Conservation (phyloP, 2,113 vertebrate species). For the Sigmodon hispidus region DNA sequence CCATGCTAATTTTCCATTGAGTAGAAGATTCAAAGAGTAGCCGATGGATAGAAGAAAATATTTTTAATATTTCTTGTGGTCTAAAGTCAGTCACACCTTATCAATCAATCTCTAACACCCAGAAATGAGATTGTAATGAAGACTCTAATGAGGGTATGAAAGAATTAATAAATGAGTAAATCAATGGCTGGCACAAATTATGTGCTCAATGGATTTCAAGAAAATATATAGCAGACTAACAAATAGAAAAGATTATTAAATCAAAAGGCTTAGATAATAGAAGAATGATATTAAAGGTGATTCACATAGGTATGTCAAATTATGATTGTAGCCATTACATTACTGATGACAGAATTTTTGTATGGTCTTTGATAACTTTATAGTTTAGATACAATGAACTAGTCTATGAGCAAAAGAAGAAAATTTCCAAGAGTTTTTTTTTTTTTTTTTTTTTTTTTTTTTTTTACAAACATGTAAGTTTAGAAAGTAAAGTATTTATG, state of each 20-base stretch:
- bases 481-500: neutral
- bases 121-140: neutral
- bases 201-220: neutral
- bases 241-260: neutral
- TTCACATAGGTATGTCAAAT: neutral
- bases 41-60: neutral
- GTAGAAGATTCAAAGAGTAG: neutral
- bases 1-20: neutral
- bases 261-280: neutral
- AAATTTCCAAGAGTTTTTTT: conserved; percentile 16
- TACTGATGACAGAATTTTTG: neutral
- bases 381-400: neutral
- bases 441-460: conserved; percentile 43
- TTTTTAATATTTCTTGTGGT: neutral
- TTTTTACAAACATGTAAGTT: neutral
- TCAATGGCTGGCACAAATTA: neutral
- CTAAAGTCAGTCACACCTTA: neutral
- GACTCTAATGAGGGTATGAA: neutral
- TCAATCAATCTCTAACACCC: neutral
- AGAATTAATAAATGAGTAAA: conserved; percentile 3
- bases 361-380: neutral
- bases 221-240: conserved; percentile 10
- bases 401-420: neutral
- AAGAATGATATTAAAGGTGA: neutral
- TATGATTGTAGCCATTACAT: neutral